Evolutionary conservation across 1,140 invertebrate species (phyloP).

Genomic region (Aleiodes sp.): DNA sequence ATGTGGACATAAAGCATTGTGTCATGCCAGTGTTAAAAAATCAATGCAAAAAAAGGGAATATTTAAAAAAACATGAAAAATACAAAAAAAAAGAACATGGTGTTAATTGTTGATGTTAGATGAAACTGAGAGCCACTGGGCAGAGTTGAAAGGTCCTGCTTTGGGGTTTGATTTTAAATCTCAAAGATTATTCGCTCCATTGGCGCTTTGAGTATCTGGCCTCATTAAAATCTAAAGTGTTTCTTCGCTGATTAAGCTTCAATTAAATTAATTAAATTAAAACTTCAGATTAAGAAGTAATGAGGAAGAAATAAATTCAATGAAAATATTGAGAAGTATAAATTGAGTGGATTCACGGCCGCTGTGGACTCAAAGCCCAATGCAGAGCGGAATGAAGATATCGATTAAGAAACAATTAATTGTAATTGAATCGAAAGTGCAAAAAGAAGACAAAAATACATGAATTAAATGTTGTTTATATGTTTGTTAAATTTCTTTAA

Average conservation of each 20-base stretch:
- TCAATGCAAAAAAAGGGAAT: background rate
- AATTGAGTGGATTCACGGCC: no score
- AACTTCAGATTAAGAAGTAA: background rate
- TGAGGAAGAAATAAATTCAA: background rate
- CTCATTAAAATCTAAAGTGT: background rate
- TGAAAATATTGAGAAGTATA: no score
- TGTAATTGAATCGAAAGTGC: slow-evolving; percentile 57
- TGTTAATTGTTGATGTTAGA: slow-evolving; percentile 46
- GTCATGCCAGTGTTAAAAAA: slow-evolving; percentile 13
- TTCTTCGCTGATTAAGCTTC: background rate
- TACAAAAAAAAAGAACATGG: slow-evolving; percentile 20
- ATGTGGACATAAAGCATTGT: slow-evolving; percentile 8
- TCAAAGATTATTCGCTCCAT: slow-evolving; percentile 22
- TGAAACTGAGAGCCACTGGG: slow-evolving; percentile 26
- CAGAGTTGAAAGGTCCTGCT: background rate
- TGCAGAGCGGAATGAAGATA: slow-evolving; percentile 18
- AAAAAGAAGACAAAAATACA: slow-evolving; percentile 48
- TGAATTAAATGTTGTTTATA: slow-evolving; percentile 55
- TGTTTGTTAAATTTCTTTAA: slow-evolving; percentile 12
- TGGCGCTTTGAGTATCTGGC: background rate
- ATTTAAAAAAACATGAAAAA: slow-evolving; percentile 4
- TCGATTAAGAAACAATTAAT: slow-evolving; percentile 45
- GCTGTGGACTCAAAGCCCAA: background rate
- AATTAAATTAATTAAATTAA: background rate
- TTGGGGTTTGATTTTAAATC: background rate